A percentile compares a stretch with the other conserved stretches of the same genome.
Evolutionary conservation across 2,797 vertebrate genomes (phyloP).

Genomic region (Lophius americanus): DNA sequence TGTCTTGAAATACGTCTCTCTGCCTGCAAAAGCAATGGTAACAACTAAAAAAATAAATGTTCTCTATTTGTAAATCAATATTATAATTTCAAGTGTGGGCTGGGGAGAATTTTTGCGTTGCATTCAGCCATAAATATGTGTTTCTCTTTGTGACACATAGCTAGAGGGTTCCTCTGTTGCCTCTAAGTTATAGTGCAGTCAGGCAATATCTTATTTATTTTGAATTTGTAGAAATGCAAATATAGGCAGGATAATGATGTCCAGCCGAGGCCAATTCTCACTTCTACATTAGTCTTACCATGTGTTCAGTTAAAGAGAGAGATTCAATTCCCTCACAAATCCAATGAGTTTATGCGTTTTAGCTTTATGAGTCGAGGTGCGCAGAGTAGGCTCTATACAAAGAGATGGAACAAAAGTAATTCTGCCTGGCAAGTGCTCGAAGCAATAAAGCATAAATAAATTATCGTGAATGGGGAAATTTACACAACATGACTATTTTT

Average conservation of each 20-base stretch:
- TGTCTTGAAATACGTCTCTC: constrained; percentile 53
- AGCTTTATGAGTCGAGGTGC: constrained; percentile 33
- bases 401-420: constrained; percentile 18
- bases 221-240: constrained; percentile 19
- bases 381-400: constrained; percentile 28
- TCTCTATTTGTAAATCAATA: constrained; percentile 59
- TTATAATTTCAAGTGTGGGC: constrained; percentile 43
- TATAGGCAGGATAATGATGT: constrained; percentile 15
- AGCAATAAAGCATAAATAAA: constrained; percentile 34
- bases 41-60: constrained; percentile 31
- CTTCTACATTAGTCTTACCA: constrained; percentile 17
- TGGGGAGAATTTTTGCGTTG: constrained; percentile 27
- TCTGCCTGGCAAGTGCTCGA: constrained; percentile 26
- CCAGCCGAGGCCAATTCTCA: constrained; percentile 13
- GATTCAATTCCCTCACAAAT: constrained; percentile 42
- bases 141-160: constrained; percentile 21
- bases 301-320: constrained; percentile 19
- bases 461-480: constrained; percentile 31
- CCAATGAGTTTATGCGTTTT: constrained; percentile 48
- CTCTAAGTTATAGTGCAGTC: constrained; percentile 25
- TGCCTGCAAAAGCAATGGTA: constrained; percentile 34
- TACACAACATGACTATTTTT: constrained; percentile 33
- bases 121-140: constrained; percentile 26
- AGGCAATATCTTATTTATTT: constrained; percentile 13
- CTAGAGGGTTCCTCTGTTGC: constrained; percentile 8